Evolutionary conservation across 2,888 invertebrate species (phyloP).

Genomic region (Rapana venosa): DNA sequence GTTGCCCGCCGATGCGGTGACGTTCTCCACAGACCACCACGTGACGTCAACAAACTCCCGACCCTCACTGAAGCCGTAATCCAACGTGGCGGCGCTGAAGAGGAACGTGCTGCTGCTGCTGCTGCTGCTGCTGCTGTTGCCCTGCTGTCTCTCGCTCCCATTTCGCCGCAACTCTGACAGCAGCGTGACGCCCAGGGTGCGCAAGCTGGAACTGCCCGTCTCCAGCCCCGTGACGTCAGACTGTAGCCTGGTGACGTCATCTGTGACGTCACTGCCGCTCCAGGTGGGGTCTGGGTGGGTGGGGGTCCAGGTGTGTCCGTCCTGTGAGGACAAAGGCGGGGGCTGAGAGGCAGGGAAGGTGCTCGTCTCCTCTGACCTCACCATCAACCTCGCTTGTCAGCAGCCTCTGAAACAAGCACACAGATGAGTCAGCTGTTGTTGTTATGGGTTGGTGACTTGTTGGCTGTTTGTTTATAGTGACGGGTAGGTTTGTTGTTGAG

Average conservation of each 20-base stretch:
- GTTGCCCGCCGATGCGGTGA: not conserved
- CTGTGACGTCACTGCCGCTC: conserved; percentile 11
- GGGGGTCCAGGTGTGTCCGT: not conserved
- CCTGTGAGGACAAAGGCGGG: not conserved
- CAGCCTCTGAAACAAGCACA: not conserved
- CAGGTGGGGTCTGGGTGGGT: not conserved
- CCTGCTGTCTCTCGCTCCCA: conserved; percentile 3
- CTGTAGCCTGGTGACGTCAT: not conserved
- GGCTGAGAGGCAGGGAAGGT: conserved; percentile 10
- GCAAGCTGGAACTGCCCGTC: not conserved
- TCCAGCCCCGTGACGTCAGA: not conserved
- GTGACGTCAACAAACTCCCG: not conserved
- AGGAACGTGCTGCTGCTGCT: not conserved
- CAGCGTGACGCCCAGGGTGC: not conserved
- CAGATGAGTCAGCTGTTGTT: not conserved
- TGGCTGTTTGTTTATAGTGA: no score
- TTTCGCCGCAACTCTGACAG: not conserved
- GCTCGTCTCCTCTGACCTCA: not conserved
- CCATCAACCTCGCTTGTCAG: conserved; percentile 25
- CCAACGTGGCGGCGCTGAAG: not conserved
- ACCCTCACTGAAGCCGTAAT: not conserved
- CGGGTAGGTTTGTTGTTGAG: no score
- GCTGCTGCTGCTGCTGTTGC: not conserved
- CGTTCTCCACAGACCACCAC: conserved; percentile 22
- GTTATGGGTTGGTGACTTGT: no score